Evolutionary conservation across 2,888 invertebrate species (phyloP).

Genomic region (Drosophila robusta): DNA sequence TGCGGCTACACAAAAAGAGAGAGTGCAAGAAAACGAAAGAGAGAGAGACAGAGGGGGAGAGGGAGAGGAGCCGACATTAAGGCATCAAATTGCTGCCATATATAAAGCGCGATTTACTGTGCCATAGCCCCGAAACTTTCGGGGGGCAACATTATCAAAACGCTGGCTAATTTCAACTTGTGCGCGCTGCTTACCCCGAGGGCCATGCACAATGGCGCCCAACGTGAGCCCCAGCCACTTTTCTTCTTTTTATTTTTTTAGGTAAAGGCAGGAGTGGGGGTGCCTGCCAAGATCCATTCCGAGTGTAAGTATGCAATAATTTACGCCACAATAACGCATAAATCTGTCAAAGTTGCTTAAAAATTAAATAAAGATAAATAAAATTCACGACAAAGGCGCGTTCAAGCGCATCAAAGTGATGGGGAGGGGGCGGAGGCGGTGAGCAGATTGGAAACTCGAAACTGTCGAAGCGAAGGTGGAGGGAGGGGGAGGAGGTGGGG

Average conservation of each 20-base stretch:
- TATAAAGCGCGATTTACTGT: slow-evolving; percentile 61
- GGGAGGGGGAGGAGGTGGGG: background rate
- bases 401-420: slow-evolving; percentile 66
- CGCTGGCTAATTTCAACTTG: slow-evolving; percentile 58
- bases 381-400: slow-evolving; percentile 67
- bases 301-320: slow-evolving; percentile 65
- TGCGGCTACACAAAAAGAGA: slow-evolving; percentile 20
- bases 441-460: slow-evolving; percentile 38
- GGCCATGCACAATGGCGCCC: slow-evolving; percentile 35
- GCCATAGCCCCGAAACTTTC: slow-evolving; percentile 8
- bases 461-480: slow-evolving; percentile 31
- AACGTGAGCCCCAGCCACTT: background rate
- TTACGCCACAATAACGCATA: slow-evolving; percentile 76
- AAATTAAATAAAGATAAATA: slow-evolving; percentile 78
- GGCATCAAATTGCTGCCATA: slow-evolving; percentile 65
- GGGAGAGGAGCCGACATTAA: slow-evolving; percentile 32
- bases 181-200: background rate
- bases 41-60: background rate
- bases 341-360: slow-evolving; percentile 77
- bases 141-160: slow-evolving; percentile 23
- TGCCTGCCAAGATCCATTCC: slow-evolving; percentile 18
- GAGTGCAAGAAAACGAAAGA: background rate
- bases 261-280: background rate
- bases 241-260: too few species aligned
- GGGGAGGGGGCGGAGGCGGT: background rate